Conservation (phyloP, 1,140 invertebrate species). For the Druon quercuslanigerum region DNA sequence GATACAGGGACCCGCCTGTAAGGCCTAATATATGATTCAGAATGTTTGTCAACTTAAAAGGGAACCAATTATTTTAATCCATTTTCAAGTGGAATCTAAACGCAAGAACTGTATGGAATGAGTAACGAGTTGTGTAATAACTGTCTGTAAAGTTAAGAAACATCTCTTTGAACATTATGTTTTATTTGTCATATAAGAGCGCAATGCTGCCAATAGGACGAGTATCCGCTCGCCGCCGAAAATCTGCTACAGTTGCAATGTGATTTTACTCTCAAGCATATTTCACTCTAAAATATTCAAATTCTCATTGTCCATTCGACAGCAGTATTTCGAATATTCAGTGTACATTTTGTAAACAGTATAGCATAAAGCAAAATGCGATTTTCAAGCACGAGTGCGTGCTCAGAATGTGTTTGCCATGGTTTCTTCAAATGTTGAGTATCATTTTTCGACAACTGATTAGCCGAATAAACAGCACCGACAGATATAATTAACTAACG, state of each 20-base stretch:
- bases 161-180: background rate
- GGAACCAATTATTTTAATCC: too few species aligned
- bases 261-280: conserved; percentile 14
- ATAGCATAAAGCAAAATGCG: conserved; percentile 16
- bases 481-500: conserved; percentile 25
- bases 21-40: too few species aligned
- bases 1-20: too few species aligned
- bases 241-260: conserved; percentile 11
- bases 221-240: background rate
- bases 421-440: conserved; percentile 5
- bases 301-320: conserved; percentile 20
- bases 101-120: background rate
- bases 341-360: background rate
- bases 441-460: conserved; percentile 8
- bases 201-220: background rate
- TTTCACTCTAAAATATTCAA: conserved; percentile 26
- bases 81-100: too few species aligned
- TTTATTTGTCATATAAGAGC: background rate
- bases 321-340: conserved; percentile 20
- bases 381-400: conserved; percentile 29
- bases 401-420: background rate
- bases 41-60: too few species aligned
- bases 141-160: background rate
- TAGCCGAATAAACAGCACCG: conserved; percentile 10
- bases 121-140: too few species aligned